phyloP scores from a whole-genome alignment of 2,113 vertebrate species.

The Rhabdornis inornatus region DNA sequence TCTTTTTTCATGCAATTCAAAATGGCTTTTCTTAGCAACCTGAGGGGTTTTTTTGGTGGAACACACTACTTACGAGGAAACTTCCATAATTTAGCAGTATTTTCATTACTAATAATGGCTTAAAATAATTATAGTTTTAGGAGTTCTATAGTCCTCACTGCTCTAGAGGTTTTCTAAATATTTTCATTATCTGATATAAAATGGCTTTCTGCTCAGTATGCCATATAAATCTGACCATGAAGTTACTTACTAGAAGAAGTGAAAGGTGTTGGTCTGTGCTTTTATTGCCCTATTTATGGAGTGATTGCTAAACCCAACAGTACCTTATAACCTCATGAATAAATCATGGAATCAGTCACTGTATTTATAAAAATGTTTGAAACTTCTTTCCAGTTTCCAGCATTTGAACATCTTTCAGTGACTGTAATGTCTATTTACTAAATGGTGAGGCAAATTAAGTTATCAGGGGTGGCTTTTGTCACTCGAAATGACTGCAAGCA shows the following conservation, averaged over 20 bases:
- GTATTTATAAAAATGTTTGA: constrained; percentile 57
- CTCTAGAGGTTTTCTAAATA: constrained; percentile 67
- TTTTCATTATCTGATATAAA: constrained; percentile 69
- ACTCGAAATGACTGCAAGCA: background rate
- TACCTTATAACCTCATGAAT: constrained; percentile 75
- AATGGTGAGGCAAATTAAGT: background rate
- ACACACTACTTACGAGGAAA: background rate
- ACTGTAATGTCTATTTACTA: constrained; percentile 28
- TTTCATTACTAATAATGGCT: constrained; percentile 42
- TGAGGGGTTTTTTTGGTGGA: background rate
- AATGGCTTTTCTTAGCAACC: background rate
- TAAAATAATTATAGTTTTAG: constrained; percentile 64
- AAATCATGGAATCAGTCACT: constrained; percentile 69
- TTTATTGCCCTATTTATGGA: constrained; percentile 77
- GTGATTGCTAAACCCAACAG: constrained; percentile 67
- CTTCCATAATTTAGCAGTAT: constrained; percentile 11
- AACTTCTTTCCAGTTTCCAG: constrained; percentile 46
- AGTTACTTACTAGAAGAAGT: constrained; percentile 64
- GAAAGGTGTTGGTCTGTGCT: constrained; percentile 74
- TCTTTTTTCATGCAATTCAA: background rate
- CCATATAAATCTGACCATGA: constrained; percentile 74
- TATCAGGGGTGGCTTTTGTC: background rate
- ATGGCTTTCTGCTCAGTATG: constrained; percentile 77
- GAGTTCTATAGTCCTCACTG: constrained; percentile 62
- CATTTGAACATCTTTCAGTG: constrained; percentile 32